Conservation (phyloP, 2,113 vertebrate species). For the Dascyllus trimaculatus region DNA sequence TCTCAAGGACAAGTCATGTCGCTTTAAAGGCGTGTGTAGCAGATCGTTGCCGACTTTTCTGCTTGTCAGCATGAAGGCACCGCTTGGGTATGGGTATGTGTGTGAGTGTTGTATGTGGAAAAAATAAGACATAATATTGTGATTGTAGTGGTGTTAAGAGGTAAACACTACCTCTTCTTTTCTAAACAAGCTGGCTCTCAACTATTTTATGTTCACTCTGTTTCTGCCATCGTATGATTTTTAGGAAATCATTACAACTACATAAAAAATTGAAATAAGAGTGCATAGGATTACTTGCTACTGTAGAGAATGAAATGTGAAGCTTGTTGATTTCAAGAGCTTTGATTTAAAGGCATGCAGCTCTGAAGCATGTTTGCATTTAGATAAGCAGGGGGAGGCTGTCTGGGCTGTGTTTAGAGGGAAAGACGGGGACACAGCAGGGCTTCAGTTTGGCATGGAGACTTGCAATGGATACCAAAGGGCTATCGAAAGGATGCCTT, state of each 20-base stretch:
- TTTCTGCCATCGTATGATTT: not conserved
- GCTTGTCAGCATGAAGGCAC: constrained; percentile 56
- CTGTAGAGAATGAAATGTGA: not conserved
- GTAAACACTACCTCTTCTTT: not conserved
- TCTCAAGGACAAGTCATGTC: constrained; percentile 19
- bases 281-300: not conserved
- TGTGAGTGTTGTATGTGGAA: not conserved
- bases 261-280: not conserved
- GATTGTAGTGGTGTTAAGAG: not conserved
- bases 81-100: constrained; percentile 39
- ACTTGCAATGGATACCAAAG: not conserved
- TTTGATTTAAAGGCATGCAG: constrained; percentile 5
- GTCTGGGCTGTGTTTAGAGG: not conserved
- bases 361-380: not conserved
- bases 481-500: not conserved
- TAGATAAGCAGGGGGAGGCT: not conserved
- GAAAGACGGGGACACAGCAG: not conserved
- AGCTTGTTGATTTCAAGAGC: not conserved
- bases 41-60: constrained; percentile 40
- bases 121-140: not conserved
- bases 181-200: not conserved
- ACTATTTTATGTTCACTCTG: not conserved
- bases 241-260: not conserved
- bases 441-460: not conserved
- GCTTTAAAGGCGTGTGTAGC: constrained; percentile 16